Base-by-base conservation (phyloP, 2,888 invertebrate genomes). In the Harpagoxenus sublaevis region DNA sequence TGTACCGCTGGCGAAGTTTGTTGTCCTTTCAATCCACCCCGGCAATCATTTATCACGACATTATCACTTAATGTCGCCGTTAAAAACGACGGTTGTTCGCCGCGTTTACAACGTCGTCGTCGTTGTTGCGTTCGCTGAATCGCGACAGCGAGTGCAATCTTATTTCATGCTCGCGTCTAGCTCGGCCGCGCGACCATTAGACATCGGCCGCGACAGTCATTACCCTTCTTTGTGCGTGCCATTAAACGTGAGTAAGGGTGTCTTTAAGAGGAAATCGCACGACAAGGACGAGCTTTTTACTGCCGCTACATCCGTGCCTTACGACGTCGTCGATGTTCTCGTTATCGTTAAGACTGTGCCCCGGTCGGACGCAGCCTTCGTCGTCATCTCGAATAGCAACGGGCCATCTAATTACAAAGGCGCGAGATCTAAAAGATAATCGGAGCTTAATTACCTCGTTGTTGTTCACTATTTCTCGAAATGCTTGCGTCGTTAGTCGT, bases 201-300 rank as follows among this genome's bases (percentile, higher is more conserved):
- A 81, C 60, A 57, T 35, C 60, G 53, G 48, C 57, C 70, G 31
- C 42, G 42, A 78, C 42, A 66, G 63, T 87, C 84, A 62, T 87
- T 71, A 86, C 75, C 81, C 53, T 66, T 75, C 79, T 73, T 77
- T 53, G 85, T 78, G 73, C 57, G 18, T 57, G 51, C 83, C 63
- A 78, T 87, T 85, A 87, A 87, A 85, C 6, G 51, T 60, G 15
- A 60, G 51, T 45, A 57, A 77, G 85, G 82, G 57, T 87, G 83
- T 70, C 63, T 83, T 87, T 70, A 48, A 53, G 55, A 48, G 73
- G 55, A 68, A 51, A 51, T 65, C 57, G 45, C 53, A n/a, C 78
- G 78, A 51, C 66, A 70, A 71, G 62, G 74, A 87, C 62, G 63
- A 51, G 70, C 65, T 57, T 60, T 87, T 87, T 85, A 85, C 71